These are phyloP conservation scores for Phocoena sinus DNA, from an alignment of 2,113 vertebrate species.

Conservation along the genomic window DNA sequence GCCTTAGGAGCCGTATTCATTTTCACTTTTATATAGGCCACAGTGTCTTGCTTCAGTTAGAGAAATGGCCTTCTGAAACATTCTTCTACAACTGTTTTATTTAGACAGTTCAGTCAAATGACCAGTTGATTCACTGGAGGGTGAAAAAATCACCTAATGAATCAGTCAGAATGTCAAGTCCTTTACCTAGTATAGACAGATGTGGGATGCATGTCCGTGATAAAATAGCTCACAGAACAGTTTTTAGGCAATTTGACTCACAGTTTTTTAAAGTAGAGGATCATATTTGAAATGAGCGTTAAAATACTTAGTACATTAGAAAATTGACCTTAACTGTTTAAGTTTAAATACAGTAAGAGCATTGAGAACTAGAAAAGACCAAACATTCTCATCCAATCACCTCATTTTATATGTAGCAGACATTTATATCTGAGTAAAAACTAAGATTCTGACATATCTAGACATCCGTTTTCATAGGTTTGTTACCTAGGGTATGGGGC, in stretches of 20 bases:
- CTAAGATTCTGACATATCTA: background rate
- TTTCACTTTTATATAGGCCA: constrained; percentile 42
- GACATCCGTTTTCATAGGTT: background rate
- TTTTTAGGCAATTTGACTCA: background rate
- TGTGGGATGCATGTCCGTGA: background rate
- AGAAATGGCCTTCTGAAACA: background rate
- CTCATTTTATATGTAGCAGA: background rate
- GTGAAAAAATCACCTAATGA: background rate
- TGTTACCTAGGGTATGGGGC: background rate
- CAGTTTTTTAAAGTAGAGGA: background rate
- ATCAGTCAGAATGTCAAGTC: background rate
- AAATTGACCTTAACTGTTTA: background rate
- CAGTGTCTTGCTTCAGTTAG: background rate
- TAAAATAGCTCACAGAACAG: background rate
- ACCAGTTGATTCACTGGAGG: background rate
- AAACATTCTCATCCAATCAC: background rate
- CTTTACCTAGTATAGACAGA: background rate
- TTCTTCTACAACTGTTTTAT: background rate
- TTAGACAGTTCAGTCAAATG: background rate
- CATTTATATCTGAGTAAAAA: background rate
- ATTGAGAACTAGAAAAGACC: background rate
- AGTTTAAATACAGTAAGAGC: background rate
- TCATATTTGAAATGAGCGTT: background rate
- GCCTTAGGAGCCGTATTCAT: background rate
- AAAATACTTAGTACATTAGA: background rate